Evolutionary conservation across 2,797 vertebrate genomes (phyloP).

Genomic region (Sternarchorhynchus goeldii): DNA sequence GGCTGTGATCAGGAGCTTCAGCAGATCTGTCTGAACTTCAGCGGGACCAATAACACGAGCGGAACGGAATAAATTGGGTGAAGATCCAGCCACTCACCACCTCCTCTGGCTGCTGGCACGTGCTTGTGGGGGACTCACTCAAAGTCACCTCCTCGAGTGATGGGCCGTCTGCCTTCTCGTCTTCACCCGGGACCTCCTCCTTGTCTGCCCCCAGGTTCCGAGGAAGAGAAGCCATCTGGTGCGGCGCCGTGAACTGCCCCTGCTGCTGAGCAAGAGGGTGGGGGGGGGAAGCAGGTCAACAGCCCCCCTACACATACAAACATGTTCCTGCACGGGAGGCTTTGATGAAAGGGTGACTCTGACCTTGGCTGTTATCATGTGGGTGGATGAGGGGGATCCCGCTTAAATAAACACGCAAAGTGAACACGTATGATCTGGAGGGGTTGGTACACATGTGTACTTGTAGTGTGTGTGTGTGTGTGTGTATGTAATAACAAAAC

Average conservation of each 20-base stretch:
- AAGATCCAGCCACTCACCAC: slow-evolving; percentile 23
- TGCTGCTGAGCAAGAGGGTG: slow-evolving; percentile 22
- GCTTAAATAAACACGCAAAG: slow-evolving; percentile 3
- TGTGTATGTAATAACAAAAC: too few relatives aligned
- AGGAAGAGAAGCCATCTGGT: slow-evolving; percentile 27
- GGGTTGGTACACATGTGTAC: too few relatives aligned
- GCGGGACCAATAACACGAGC: too few relatives aligned
- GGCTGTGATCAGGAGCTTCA: too few relatives aligned
- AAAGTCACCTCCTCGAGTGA: slow-evolving; percentile 14
- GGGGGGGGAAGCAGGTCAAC: not conserved
- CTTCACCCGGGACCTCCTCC: slow-evolving; percentile 19
- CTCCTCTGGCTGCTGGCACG: slow-evolving; percentile 27
- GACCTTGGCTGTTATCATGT: not conserved
- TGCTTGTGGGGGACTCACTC: slow-evolving; percentile 17
- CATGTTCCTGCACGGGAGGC: not conserved
- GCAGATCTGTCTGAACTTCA: too few relatives aligned
- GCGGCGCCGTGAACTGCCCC: not conserved
- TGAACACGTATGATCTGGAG: too few relatives aligned
- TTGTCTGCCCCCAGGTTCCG: slow-evolving; percentile 21
- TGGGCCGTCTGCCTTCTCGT: slow-evolving; percentile 25
- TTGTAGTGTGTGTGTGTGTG: too few relatives aligned
- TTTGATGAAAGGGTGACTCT: slow-evolving; percentile 17
- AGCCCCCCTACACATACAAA: not conserved
- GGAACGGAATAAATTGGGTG: too few relatives aligned
- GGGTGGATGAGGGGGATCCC: too few relatives aligned